Evolutionary conservation across 2,113 vertebrate species (phyloP), one percentile per base, ranked within the genome.

Genomic region (Oreochromis niloticus): DNA sequence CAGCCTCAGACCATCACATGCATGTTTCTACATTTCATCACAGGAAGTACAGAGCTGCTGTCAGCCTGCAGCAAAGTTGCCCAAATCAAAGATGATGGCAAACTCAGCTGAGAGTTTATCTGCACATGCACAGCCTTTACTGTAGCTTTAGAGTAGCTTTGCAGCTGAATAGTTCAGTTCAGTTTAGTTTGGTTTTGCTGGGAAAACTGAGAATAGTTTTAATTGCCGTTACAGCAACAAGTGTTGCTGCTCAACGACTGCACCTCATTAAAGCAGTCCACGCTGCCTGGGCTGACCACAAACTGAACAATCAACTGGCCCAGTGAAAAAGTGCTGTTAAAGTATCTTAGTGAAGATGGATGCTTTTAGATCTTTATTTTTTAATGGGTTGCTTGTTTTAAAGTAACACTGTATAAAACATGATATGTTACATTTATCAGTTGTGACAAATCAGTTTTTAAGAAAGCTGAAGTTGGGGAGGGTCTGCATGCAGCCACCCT

Each of bases 271-370:
- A 43, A 43, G 41, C 32, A 1, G 17, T 66, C 4, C 66, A 43
- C 36, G 4, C 66, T 24, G 13, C 13, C 8, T 24, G 39, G 0
- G 39, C 39, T 71, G 66, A 43, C 0, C 4, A 43, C n/a, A 41
- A 24, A 34, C 17, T 8, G 48, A 4, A 9, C 17, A n/a, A 6
- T 36, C 17, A 63, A 9, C 17, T n/a, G 32, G 9, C 9, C 17
- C 17, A 34, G 27, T 6, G 59, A 59, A 59, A 59, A 16, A 32
- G 56, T 27, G 55, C 55, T 2, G 12, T 57, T 57, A 24, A 6
- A 57, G 1, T 2, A 24, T 24, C 54, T 4, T 56, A 24, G 10
- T 59, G 56, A 59, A 12, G 34, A n/a, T 36, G 10, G 34, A 5
- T 12, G 17, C 17, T 66, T 36, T 12, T 12, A 66, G 61, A 66